Conservation (phyloP, 2,888 invertebrate species). For the Lottia gigantea region DNA sequence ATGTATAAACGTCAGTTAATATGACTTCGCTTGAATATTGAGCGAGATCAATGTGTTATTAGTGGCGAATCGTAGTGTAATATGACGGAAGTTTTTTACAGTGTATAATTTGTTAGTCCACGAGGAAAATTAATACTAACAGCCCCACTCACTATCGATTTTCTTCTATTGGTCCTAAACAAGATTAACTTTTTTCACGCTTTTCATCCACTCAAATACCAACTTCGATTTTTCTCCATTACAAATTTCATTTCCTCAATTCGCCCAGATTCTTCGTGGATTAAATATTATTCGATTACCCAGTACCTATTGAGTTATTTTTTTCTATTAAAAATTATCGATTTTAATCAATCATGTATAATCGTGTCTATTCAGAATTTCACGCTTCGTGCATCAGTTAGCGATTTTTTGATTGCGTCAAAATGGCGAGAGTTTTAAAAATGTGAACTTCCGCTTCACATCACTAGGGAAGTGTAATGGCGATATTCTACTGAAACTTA, state of each 20-base stretch:
- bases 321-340: neutral
- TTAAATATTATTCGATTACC: neutral
- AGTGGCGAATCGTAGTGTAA: too few relatives aligned
- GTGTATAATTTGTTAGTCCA: too few relatives aligned
- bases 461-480: slow-evolving; percentile 5
- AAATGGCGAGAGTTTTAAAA: slow-evolving; percentile 7
- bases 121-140: too few relatives aligned
- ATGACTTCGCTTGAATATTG: too few relatives aligned
- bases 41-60: too few relatives aligned
- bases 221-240: neutral
- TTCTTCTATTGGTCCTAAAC: too few relatives aligned
- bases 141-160: too few relatives aligned
- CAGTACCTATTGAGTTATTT: neutral
- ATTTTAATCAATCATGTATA: neutral
- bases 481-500: neutral
- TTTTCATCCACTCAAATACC: too few relatives aligned
- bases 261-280: neutral
- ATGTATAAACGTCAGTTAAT: too few relatives aligned
- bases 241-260: slow-evolving; percentile 11
- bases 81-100: too few relatives aligned
- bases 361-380: slow-evolving; percentile 5
- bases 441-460: neutral
- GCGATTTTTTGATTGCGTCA: slow-evolving; percentile 11
- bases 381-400: slow-evolving; percentile 7
- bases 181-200: too few relatives aligned